Base-by-base conservation (phyloP, 2,797 vertebrate genomes). In the Chaenodraco wilsoni region DNA sequence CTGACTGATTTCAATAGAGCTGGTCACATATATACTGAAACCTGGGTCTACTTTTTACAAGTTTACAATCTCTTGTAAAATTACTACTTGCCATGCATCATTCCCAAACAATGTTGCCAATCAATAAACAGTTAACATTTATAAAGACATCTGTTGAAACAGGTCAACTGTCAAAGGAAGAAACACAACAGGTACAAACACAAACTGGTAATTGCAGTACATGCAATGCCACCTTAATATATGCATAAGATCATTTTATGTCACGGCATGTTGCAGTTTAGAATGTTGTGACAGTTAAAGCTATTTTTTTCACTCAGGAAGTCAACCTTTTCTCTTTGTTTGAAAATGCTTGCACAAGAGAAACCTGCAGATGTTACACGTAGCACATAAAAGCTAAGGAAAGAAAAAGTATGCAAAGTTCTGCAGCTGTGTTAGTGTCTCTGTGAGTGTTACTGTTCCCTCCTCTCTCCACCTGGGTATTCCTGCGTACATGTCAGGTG, bases 161-260 rank as follows among this genome's bases (percentile, higher is more conserved):
- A 76, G 63, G 67, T 86, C 62, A 56, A 31, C 17, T 56, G 15
- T 84, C 31, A 64, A 17, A 77, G 56, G 72, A 69, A 58, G 66
- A 78, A 81, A 71, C 79, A 76, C 81, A 90, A 91, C 91, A 91
- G 89, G 87, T 89, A 84, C 23, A 27, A 27, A 78, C 83, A 87
- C 68, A 85, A 69, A 85, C 74, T 78, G 78, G 56, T 21, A 84
- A 79, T 69, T 21, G 65, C 54, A 67, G 68, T 46, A 75, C 62
- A 51, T 68, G 64, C 56, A 33, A 11, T 73, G 31, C 15, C 59
- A 73, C 43, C 17, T 57, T 19, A 19, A 76, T 81, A 83, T 19
- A 54, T 81, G 56, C 66, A 71, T 73, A 54, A 41, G 3, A 75
- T 37, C 11, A 65, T 55, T 43, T 61, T 15, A 60, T 68, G 71